These are phyloP conservation scores for Hybos culiciformis DNA, from an alignment of 2,888 invertebrate species.

Conservation along the genomic window DNA sequence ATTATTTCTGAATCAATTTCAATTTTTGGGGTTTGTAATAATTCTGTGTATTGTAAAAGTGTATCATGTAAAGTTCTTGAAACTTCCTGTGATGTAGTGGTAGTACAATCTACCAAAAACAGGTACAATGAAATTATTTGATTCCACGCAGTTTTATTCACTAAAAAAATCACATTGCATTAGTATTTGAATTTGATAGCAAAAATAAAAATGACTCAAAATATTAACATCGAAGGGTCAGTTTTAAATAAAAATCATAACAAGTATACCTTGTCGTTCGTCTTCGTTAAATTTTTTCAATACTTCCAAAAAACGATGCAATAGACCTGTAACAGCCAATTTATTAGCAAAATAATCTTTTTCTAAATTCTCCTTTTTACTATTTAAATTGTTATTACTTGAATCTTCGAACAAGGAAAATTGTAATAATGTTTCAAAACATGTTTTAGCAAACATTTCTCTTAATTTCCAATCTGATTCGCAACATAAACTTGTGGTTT, in stretches of 20 bases:
- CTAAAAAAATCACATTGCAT: too few relatives aligned
- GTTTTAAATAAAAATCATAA: too few relatives aligned
- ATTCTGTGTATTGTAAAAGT: conserved; percentile 72
- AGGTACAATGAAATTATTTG: conserved; percentile 86
- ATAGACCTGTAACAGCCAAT: conserved; percentile 77
- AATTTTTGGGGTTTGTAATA: conserved; percentile 61
- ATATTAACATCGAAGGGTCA: too few relatives aligned
- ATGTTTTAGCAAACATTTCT: conserved; percentile 92
- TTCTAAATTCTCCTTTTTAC: conserved; percentile 23
- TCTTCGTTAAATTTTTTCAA: conserved; percentile 76
- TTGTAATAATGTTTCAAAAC: conserved; percentile 89
- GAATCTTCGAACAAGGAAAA: conserved; percentile 75
- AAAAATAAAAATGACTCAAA: too few relatives aligned
- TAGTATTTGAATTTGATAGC: too few relatives aligned
- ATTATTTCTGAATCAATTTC: too few relatives aligned
- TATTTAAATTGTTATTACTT: conserved; percentile 35
- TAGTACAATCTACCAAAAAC: conserved; percentile 71
- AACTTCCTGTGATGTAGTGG: conserved; percentile 66
- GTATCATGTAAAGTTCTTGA: conserved; percentile 70
- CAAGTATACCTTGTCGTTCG: conserved; percentile 62
- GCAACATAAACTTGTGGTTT: conserved; percentile 46
- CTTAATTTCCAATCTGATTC: conserved; percentile 70
- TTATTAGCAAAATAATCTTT: conserved; percentile 53
- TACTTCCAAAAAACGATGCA: conserved; percentile 88
- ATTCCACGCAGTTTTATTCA: conserved; percentile 83